Conservation (phyloP, 2,797 vertebrate species). For the Anguilla obscura region DNA sequence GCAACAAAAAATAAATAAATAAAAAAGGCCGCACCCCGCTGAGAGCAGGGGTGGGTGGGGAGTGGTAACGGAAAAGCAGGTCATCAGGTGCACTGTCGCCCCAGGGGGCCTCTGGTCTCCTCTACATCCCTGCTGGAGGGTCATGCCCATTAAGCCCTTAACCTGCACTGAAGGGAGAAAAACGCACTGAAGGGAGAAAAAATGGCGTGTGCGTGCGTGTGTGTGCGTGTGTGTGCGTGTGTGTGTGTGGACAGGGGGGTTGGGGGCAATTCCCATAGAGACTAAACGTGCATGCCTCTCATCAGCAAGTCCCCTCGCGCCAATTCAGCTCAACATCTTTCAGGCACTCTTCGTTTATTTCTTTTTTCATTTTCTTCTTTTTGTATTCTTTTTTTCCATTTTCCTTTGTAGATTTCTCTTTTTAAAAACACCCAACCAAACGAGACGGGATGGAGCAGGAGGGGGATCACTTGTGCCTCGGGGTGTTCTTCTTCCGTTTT, state of each 20-base stretch:
- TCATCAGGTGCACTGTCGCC: conserved; percentile 62
- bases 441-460: conserved; percentile 43
- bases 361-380: conserved; percentile 46
- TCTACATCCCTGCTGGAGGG: conserved; percentile 69
- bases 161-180: conserved; percentile 27
- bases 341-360: conserved; percentile 41
- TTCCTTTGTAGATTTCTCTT: conserved; percentile 60
- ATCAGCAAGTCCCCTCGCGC: conserved; percentile 36
- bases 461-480: conserved; percentile 91
- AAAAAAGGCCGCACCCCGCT: conserved; percentile 27
- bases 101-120: conserved; percentile 68
- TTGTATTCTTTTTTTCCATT: conserved; percentile 39
- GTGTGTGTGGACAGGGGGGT: background rate
- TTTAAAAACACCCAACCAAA: conserved; percentile 59
- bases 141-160: conserved; percentile 52
- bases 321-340: conserved; percentile 40
- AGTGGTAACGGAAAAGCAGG: conserved; percentile 30
- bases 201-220: conserved; percentile 14
- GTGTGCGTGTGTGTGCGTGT: too few species aligned
- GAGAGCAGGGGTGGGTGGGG: background rate
- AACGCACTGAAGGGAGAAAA: conserved; percentile 23
- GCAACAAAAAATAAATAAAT: conserved; percentile 30
- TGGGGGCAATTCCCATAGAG: conserved; percentile 41
- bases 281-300: conserved; percentile 42
- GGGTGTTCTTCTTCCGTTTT: conserved; percentile 98